Percentiles rank a stretch among this genome's conserved stretches.
Conservation (phyloP, 1,140 invertebrate genomes). For the Brachystomella parvula region DNA sequence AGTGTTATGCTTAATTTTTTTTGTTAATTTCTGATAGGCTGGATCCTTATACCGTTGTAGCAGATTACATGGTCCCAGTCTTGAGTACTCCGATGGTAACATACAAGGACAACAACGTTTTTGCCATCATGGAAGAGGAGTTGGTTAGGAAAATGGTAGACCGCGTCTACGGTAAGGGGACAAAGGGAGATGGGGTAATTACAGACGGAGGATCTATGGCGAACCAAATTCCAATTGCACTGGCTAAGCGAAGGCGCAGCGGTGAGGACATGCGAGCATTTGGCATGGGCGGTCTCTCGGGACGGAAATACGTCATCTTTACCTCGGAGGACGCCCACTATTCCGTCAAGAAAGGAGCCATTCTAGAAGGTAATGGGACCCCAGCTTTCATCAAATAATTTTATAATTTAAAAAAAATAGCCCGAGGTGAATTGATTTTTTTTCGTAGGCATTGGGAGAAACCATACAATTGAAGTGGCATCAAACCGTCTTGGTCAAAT, state of each 20-base stretch:
- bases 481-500: slow-evolving; percentile 10
- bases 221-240: background rate
- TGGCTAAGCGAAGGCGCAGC: background rate
- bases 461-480: background rate
- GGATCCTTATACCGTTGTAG: slow-evolving; percentile 14
- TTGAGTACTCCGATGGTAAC: slow-evolving; percentile 8
- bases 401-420: too few species aligned
- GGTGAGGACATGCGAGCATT: background rate
- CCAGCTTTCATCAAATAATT: background rate
- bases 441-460: background rate
- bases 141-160: background rate
- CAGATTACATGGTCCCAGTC: slow-evolving; percentile 3
- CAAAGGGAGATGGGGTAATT: slow-evolving; percentile 11
- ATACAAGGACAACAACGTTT: slow-evolving; percentile 6
- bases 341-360: slow-evolving; percentile 1
- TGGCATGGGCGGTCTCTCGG: background rate
- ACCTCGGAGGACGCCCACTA: slow-evolving; percentile 8
- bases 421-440: too few species aligned
- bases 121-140: slow-evolving; percentile 16
- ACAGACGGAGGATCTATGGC: slow-evolving; percentile 11
- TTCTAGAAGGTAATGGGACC: slow-evolving; percentile 7
- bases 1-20: too few species aligned
- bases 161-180: background rate
- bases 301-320: background rate
- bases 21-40: slow-evolving; percentile 1